Conservation (phyloP, 2,113 vertebrate genomes). For the Syngnathus floridae region DNA sequence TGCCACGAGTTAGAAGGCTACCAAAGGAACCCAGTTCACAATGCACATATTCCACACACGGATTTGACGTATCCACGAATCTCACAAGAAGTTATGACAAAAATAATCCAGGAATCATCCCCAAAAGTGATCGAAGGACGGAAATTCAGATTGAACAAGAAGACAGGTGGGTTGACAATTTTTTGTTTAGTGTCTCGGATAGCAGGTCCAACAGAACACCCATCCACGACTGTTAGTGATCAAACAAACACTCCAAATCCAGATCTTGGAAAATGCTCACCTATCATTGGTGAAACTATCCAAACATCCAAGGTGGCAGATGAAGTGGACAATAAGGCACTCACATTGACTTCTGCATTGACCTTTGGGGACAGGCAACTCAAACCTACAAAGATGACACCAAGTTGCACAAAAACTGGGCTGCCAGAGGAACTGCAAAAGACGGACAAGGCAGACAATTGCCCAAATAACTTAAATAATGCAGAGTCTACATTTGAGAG, state of each 20-base stretch:
- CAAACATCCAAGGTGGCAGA: slow-evolving; percentile 47
- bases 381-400: slow-evolving; percentile 1
- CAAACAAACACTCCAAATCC: slow-evolving; percentile 19
- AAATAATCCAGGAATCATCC: slow-evolving; percentile 10
- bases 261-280: slow-evolving; percentile 1
- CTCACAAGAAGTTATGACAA: slow-evolving; percentile 3
- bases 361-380: slow-evolving; percentile 5
- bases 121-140: slow-evolving; percentile 50
- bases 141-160: slow-evolving; percentile 52
- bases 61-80: slow-evolving; percentile 7
- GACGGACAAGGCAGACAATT: slow-evolving; percentile 7
- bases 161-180: slow-evolving; percentile 58
- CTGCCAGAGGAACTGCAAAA: slow-evolving; percentile 36
- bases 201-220: slow-evolving; percentile 29
- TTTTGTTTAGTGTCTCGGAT: slow-evolving; percentile 72
- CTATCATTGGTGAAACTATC: slow-evolving; percentile 5
- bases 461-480: neutral
- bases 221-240: slow-evolving; percentile 27
- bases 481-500: slow-evolving; percentile 13
- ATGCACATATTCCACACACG: slow-evolving; percentile 2
- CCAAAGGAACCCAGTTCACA: neutral
- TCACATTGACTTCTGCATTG: neutral
- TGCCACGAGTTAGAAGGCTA: slow-evolving; percentile 35
- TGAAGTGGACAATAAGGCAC: slow-evolving; percentile 51
- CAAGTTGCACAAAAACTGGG: slow-evolving; percentile 16